phyloP scores from a whole-genome alignment of 2,797 vertebrate genomes.

The Sibirionetta formosa region DNA sequence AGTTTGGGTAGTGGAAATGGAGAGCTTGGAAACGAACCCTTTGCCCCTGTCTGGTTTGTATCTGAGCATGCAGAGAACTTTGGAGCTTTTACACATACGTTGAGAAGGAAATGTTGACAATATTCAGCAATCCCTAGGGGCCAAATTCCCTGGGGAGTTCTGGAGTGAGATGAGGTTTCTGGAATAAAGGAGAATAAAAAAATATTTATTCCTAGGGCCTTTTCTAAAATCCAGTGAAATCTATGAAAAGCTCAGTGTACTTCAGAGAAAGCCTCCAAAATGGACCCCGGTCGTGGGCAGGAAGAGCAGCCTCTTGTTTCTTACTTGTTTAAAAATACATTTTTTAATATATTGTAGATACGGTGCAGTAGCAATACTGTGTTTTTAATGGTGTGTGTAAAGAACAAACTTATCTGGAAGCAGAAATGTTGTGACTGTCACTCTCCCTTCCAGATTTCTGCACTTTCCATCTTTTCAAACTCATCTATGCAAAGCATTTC shows the following conservation, averaged over 20 bases:
- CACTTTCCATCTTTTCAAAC: not conserved
- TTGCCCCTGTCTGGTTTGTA: fast-evolving
- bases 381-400: not conserved
- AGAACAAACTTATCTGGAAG: conserved; percentile 16
- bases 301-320: not conserved
- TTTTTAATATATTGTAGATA: not conserved
- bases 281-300: fast-evolving
- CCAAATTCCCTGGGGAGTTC: not conserved
- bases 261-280: not conserved
- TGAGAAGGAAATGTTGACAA: not conserved
- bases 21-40: not conserved
- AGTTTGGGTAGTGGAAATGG: not conserved
- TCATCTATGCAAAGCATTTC: conserved; percentile 63
- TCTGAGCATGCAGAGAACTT: fast-evolving
- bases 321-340: not conserved
- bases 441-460: conserved; percentile 1
- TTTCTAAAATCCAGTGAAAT: not conserved
- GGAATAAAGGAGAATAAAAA: not conserved
- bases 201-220: not conserved
- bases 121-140: fast-evolving
- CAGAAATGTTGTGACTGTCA: not conserved
- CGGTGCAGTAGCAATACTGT: not conserved
- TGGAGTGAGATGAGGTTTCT: not conserved
- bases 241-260: not conserved
- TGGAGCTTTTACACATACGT: not conserved